A percentile compares a stretch with the other conserved stretches of the same genome.
Evolutionary conservation across 2,113 vertebrate genomes (phyloP).

Genomic region (Xiphophorus hellerii): DNA sequence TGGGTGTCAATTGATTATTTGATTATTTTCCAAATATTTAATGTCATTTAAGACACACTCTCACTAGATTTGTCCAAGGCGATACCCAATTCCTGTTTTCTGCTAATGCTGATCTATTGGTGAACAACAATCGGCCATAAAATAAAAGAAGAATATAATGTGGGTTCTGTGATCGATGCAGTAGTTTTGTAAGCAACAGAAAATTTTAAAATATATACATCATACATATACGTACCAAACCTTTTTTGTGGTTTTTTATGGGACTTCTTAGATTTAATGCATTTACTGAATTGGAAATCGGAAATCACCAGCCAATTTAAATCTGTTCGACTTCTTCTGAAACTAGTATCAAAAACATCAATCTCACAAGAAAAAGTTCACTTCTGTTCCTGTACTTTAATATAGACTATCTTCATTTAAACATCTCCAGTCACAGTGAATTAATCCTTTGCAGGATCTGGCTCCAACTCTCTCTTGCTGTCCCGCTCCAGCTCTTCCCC

Average conservation of each 20-base stretch:
- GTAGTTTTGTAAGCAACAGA: neutral
- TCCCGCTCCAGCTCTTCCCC: constrained; percentile 35
- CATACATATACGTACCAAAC: neutral
- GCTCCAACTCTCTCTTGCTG: constrained; percentile 17
- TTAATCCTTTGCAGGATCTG: constrained; percentile 13
- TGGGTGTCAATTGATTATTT: no score
- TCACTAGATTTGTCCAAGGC: neutral
- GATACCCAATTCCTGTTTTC: neutral
- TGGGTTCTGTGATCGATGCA: neutral
- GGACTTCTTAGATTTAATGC: neutral
- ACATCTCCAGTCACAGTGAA: neutral
- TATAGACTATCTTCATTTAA: neutral
- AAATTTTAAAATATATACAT: neutral
- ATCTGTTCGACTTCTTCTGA: neutral
- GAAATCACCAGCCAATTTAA: neutral
- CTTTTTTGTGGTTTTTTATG: neutral
- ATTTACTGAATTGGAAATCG: neutral
- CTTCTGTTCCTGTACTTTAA: neutral
- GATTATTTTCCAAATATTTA: neutral
- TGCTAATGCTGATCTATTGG: neutral
- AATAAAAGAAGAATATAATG: no score
- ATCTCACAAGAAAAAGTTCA: neutral
- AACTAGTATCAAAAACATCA: neutral
- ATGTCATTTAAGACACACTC: neutral
- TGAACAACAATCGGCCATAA: no score